Base-by-base conservation (phyloP, 2,797 vertebrate genomes). In the Gymnoscopelus braueri region DNA sequence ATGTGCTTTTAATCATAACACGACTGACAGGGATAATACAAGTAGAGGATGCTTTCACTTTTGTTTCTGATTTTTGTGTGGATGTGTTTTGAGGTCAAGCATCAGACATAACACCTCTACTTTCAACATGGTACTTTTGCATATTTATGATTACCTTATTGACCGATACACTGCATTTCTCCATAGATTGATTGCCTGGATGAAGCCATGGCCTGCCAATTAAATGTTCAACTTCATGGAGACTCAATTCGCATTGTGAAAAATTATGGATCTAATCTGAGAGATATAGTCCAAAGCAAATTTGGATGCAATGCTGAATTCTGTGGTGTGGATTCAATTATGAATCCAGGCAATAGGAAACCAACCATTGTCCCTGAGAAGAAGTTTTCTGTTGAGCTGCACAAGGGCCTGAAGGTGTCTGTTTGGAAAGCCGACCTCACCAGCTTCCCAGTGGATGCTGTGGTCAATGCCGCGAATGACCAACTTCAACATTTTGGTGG, bases 381-480 rank as follows among this genome's bases (percentile, higher is more conserved):
- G 57, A 91, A 92, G 15, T 95, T 90, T 66, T 81, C 66, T 52
- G 80, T 64, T 67, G 72, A 0, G 2, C 23, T 96, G 10, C 1
- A 0, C 2, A n/a, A 44, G 0, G 79, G 81, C 10, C 13, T 95
- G 13, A 56, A 73, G 7, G 6, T 98, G 50, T 94, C 93, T 0
- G 95, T 98, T 60, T 96, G 89, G 91, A 96, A 93, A 80, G 95
- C 77, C 13, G 95, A 98, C 87, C 94, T 99, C 53, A 93, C 93
- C 60, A 75, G 1, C 63, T 94, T 96, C 15, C 0, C 0, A 0
- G 95, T 60, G 0, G 91, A 94, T n/a, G 96, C 92, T 61, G 88
- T 99, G 58, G 97, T 98, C 0, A 99, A 98, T 69, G 95, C 96
- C 58, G 96, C 97, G 23, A 98, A 97, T 77, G 72, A 52, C 0